A percentile compares a stretch with the other conserved stretches of the same genome.
These are phyloP conservation scores for Todiramphus saurophagus DNA, from an alignment of 2,113 vertebrate species.

Conservation along the genomic window DNA sequence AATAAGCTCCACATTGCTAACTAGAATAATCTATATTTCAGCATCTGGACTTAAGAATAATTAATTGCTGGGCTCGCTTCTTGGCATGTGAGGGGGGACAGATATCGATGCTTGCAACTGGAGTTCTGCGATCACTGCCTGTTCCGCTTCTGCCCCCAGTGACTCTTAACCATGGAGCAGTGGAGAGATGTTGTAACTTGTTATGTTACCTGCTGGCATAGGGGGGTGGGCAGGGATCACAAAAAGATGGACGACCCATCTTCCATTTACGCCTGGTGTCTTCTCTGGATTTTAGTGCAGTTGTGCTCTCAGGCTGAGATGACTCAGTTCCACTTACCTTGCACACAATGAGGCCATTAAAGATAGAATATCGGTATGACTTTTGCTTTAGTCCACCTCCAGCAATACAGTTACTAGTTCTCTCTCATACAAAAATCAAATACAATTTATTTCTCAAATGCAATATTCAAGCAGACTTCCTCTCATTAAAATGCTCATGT, in stretches of 20 bases:
- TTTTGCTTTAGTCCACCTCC: not conserved
- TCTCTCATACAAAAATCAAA: not conserved
- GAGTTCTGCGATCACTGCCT: not conserved
- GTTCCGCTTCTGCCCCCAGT: not conserved
- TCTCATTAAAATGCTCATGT: not conserved
- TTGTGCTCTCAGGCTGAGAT: not conserved
- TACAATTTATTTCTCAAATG: not conserved
- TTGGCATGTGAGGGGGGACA: not conserved
- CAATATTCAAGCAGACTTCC: not conserved
- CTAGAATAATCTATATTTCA: not conserved
- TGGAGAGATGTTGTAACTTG: not conserved
- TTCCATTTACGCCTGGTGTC: not conserved
- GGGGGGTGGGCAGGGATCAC: not conserved
- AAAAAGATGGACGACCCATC: not conserved
- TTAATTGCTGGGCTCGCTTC: not conserved
- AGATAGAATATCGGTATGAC: not conserved
- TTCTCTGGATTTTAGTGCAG: not conserved
- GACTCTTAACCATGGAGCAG: not conserved
- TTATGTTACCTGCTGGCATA: not conserved
- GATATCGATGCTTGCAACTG: not conserved
- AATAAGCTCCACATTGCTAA: not conserved
- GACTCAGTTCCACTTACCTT: not conserved
- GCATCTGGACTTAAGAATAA: not conserved
- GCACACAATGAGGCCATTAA: not conserved
- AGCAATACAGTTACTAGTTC: not conserved